Evolutionary conservation across 2,113 vertebrate genomes (phyloP).

Genomic region (Phylloscopus whistleri): DNA sequence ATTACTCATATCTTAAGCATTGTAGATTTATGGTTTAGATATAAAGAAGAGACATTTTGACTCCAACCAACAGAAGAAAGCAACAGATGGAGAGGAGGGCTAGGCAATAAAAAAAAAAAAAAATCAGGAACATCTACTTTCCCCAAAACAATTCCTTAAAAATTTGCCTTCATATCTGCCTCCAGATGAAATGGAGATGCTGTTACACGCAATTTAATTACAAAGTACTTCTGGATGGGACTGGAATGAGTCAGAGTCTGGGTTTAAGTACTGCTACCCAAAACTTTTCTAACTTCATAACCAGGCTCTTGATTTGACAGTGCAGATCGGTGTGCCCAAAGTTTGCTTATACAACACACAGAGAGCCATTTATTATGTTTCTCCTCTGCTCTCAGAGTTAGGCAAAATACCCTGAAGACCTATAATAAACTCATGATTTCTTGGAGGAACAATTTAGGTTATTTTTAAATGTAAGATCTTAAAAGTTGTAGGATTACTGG

Average conservation of each 20-base stretch:
- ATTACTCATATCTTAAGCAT: conserved; percentile 9
- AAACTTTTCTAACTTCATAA: neutral
- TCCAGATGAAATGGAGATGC: conserved; percentile 15
- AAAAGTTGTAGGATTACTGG: conserved; percentile 30
- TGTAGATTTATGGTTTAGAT: neutral
- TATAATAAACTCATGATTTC: conserved; percentile 59
- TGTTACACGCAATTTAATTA: neutral
- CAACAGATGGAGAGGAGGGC: conserved; percentile 36
- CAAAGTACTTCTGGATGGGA: neutral
- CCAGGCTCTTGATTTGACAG: neutral
- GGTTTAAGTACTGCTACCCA: neutral
- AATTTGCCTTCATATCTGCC: neutral
- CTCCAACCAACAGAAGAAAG: conserved; percentile 34
- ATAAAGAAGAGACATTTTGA: conserved; percentile 42
- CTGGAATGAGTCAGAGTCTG: neutral
- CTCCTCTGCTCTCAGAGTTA: conserved; percentile 21
- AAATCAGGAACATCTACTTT: neutral
- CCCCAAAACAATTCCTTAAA: neutral
- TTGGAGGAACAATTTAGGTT: conserved; percentile 58
- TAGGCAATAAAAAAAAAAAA: neutral
- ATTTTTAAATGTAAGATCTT: conserved; percentile 58
- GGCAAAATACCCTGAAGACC: conserved; percentile 52
- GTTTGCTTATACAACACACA: neutral
- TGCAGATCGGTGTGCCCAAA: neutral
- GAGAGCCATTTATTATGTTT: conserved; percentile 20